Percentiles rank a stretch among this genome's conserved stretches.
These are phyloP conservation scores for Sogatella furcifera DNA, from an alignment of 1,140 invertebrate species.

Conservation along the genomic window DNA sequence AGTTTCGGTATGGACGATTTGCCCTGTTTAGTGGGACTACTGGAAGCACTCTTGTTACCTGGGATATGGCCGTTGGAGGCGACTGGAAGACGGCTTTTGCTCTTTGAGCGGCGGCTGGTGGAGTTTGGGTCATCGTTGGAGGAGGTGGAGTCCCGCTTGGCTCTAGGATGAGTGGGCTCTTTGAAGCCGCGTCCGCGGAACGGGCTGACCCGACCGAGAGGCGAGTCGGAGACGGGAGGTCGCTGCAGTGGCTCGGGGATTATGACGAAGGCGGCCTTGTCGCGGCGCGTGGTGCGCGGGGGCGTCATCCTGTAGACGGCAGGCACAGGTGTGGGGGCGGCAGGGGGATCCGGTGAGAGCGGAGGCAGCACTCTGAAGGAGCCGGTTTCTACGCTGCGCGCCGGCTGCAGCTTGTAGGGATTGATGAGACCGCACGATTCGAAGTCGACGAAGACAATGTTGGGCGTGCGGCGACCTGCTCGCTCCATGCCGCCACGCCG, in stretches of 20 bases:
- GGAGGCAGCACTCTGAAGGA: conserved; percentile 19
- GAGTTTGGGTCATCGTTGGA: conserved; percentile 1
- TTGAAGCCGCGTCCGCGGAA: conserved; percentile 46
- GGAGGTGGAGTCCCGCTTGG: conserved; percentile 6
- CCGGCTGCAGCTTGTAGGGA: not conserved
- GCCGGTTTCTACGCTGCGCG: not conserved
- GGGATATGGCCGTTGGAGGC: not conserved
- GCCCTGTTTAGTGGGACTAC: conserved; percentile 5
- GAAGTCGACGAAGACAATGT: conserved; percentile 1
- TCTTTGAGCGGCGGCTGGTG: conserved; percentile 1
- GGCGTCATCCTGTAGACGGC: conserved; percentile 12
- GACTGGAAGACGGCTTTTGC: conserved; percentile 8
- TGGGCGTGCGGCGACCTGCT: not conserved
- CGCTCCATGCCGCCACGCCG: conserved; percentile 1
- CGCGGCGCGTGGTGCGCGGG: conserved; percentile 11
- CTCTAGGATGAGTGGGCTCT: conserved; percentile 30
- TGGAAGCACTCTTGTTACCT: conserved; percentile 10
- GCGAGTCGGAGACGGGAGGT: conserved; percentile 26
- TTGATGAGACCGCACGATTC: not conserved
- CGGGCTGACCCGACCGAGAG: conserved; percentile 39
- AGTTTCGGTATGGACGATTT: conserved; percentile 9
- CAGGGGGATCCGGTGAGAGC: conserved; percentile 11
- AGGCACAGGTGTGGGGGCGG: conserved; percentile 13
- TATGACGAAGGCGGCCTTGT: conserved; percentile 43
- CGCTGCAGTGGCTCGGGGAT: conserved; percentile 32